Evolutionary conservation across 2,113 vertebrate genomes (phyloP), one percentile per base, ranked within the genome.

Genomic region (Nycticryphes semicollaris): DNA sequence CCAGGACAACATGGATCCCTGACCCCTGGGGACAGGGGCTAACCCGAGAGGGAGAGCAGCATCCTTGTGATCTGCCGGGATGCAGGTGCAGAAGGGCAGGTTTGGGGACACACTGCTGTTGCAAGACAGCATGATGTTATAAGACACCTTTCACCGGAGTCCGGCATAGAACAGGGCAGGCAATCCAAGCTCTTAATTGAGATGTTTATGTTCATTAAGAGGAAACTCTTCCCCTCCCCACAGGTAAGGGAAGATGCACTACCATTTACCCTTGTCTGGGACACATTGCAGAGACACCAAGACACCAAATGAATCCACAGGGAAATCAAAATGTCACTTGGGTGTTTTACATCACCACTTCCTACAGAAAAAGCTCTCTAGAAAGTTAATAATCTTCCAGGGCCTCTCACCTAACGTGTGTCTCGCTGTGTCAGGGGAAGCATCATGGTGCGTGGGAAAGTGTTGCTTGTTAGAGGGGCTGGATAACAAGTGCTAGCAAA

Each of bases 311-410:
- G 64, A 89, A 93, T 90, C 79, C 69, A 70, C 1, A 2, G 24
- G 83, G 83, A 96, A 92, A 95, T 97, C 91, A 95, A 96, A 95
- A 84, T 50, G 95, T 92, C 96, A 95, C 67, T 89, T 0, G 4
- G 4, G 72, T 81, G 68, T 70, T 94, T 95, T 96, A 94, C 27
- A 0, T 48, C 2, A 14, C 88, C 86, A 35, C 73, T 81, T 93
- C 63, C 56, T 50, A 60, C 56, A 62, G 68, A 60, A 87, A 53
- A 93, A 81, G 56, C 86, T 81, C 80, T 81, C 76, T 31, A 63
- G 87, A 76, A 93, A 95, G 80, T 81, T 96, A 94, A 93, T 78
- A 68, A 74, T 90, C 56, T 90, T 90, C 78, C 64, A 80, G 39
- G 72, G 68, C 43, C 69, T 94, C 83, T 69, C 47, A 43, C 51